phyloP scores from a whole-genome alignment of 2,888 invertebrate species.

The Microctonus brassicae region DNA sequence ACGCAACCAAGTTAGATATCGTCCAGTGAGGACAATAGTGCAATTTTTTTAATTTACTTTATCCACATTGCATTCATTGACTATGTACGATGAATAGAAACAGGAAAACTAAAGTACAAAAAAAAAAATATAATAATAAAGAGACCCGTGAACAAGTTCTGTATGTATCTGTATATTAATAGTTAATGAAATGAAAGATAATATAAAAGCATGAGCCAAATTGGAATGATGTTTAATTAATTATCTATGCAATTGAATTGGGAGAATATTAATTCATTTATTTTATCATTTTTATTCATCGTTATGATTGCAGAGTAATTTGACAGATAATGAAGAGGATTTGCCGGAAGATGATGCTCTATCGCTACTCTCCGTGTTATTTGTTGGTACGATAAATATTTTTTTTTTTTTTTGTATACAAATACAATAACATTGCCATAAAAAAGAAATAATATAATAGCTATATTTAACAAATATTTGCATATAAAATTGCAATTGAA shows the following conservation, averaged over 20 bases:
- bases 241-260: background rate
- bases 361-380: constrained; percentile 83
- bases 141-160: background rate
- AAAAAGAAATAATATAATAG: background rate
- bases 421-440: background rate
- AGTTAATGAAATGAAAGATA: background rate
- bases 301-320: constrained; percentile 61
- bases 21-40: background rate
- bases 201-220: too few species aligned
- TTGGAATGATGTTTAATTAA: too few species aligned
- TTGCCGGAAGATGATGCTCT: constrained; percentile 79
- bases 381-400: constrained; percentile 76
- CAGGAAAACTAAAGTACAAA: too few species aligned
- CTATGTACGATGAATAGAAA: background rate
- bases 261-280: background rate
- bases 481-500: background rate
- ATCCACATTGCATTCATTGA: background rate
- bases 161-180: background rate
- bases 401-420: constrained; percentile 13
- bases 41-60: constrained; percentile 12
- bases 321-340: constrained; percentile 75
- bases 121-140: background rate
- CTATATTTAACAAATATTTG: background rate
- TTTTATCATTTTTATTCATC: background rate
- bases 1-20: background rate